phyloP scores from a whole-genome alignment of 2,888 invertebrate genomes.

The Lepetodrilus schrolli region DNA sequence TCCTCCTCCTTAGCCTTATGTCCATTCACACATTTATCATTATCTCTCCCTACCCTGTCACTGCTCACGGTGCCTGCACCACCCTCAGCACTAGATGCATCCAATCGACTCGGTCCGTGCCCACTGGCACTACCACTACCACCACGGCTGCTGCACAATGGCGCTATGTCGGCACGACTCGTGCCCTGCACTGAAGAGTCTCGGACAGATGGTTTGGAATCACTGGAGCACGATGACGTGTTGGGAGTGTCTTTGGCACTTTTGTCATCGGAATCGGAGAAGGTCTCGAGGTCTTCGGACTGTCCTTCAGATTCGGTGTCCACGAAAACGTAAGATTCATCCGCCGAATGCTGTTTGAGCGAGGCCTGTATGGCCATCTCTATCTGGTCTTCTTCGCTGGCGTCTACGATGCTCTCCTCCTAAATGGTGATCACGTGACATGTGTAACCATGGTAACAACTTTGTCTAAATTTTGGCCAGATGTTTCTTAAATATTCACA shows the following conservation, averaged over 20 bases:
- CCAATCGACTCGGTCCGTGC: background rate
- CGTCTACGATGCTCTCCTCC: conserved; percentile 70
- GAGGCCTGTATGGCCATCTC: conserved; percentile 77
- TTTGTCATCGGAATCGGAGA: conserved; percentile 73
- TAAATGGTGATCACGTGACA: too few species aligned
- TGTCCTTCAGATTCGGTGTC: conserved; percentile 58
- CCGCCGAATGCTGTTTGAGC: conserved; percentile 45
- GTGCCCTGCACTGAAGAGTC: background rate
- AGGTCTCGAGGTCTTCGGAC: conserved; percentile 73
- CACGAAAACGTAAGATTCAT: conserved; percentile 17
- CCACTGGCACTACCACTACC: background rate
- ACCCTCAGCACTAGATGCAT: background rate
- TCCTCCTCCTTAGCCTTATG: background rate
- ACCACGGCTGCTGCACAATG: background rate
- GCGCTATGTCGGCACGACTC: background rate
- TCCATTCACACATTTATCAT: background rate
- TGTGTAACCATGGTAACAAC: too few species aligned
- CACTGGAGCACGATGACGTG: background rate
- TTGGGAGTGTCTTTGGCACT: conserved; percentile 33
- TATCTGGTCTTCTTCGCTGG: conserved; percentile 76
- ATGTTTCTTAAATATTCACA: too few species aligned
- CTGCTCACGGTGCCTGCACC: background rate
- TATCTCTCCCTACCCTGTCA: background rate
- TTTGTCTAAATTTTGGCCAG: too few species aligned
- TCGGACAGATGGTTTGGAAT: background rate